phyloP scores from a whole-genome alignment of 1,140 invertebrate species.

The Acromyrmex echinatior region DNA sequence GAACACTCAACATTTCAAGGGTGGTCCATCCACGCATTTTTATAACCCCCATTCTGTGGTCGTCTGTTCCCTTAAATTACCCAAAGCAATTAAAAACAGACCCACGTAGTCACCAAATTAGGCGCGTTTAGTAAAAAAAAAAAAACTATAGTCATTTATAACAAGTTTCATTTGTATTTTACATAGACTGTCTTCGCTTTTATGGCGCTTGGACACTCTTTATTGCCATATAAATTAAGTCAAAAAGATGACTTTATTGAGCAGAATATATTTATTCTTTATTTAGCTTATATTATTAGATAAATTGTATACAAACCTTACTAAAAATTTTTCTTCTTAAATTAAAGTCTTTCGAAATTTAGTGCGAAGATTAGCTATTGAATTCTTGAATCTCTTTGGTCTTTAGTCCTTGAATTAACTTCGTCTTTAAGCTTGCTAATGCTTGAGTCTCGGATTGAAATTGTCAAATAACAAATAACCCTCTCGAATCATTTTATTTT shows the following conservation, averaged over 20 bases:
- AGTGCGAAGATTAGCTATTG: background rate
- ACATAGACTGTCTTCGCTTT: constrained; percentile 11
- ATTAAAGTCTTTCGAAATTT: constrained; percentile 1
- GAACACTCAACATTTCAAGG: background rate
- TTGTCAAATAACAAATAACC: constrained; percentile 28
- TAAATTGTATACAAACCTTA: background rate
- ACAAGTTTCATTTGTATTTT: constrained; percentile 39
- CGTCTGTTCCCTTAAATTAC: constrained; percentile 16
- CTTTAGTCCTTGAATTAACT: background rate
- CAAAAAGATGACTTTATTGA: background rate
- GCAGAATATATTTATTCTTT: constrained; percentile 8
- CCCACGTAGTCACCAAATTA: constrained; percentile 47
- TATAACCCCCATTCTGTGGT: constrained; percentile 28
- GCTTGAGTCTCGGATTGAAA: constrained; percentile 7
- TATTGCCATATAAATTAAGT: constrained; percentile 45
- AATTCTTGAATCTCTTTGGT: background rate
- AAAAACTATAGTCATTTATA: constrained; percentile 17
- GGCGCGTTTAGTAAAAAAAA: constrained; percentile 14
- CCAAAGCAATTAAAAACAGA: constrained; percentile 53
- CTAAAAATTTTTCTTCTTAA: background rate
- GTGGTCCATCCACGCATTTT: constrained; percentile 40
- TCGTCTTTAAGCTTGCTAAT: background rate
- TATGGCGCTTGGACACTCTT: constrained; percentile 24
- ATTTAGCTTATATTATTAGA: background rate
- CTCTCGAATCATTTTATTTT: background rate